Base-by-base conservation (phyloP, 2,797 vertebrate species). In the Luscinia megarhynchos region DNA sequence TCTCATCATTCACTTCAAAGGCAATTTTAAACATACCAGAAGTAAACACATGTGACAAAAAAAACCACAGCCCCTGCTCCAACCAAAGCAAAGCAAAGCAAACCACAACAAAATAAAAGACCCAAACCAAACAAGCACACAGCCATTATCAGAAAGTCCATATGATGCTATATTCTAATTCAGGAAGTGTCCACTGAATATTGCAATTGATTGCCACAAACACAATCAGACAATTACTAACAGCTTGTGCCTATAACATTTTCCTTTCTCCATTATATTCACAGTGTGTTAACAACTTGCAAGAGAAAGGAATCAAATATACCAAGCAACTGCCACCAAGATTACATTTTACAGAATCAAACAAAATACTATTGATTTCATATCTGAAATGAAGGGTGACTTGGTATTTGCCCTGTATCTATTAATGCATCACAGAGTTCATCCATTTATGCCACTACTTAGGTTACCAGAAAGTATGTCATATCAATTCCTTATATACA, bases 1-100 rank as follows among this genome's bases (percentile, higher is more conserved):
- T 20, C 55, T 91, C 76, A 93, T 91, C 81, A 85, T 82, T 94
- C 87, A 83, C 55, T 90, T 92, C 86, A 93, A 84, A 93, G 64
- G 30, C 66, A 66, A 26, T 81, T 93, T 89, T 87, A 79, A 96
- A 87, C 58, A 92, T 43, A 59, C 26, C 11, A 3, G n/a, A 95
- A 91, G 55, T 40, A 91, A 96, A 86, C 4, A 4, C 6, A 59
- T 4, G 68, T 53, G 22, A 84, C 68, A 24, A 64, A 89, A 89
- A 89, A 84, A n/a, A 4, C 2, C 45, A 50, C 24, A 68, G 50
- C 8, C 12, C 6, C 17, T 8, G 12, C 2, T 6, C 11, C 15
- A 30, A 62, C 21, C 26, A 54, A 70, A 70, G 30, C 10, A 59
- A 69, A 70, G 64, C 61, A 34, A 69, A 90, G 85, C 91, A 76